Percentiles rank a stretch among this genome's conserved stretches.
phyloP scores from a whole-genome alignment of 2,888 invertebrate species.

The Kryphioiulus occultus region DNA sequence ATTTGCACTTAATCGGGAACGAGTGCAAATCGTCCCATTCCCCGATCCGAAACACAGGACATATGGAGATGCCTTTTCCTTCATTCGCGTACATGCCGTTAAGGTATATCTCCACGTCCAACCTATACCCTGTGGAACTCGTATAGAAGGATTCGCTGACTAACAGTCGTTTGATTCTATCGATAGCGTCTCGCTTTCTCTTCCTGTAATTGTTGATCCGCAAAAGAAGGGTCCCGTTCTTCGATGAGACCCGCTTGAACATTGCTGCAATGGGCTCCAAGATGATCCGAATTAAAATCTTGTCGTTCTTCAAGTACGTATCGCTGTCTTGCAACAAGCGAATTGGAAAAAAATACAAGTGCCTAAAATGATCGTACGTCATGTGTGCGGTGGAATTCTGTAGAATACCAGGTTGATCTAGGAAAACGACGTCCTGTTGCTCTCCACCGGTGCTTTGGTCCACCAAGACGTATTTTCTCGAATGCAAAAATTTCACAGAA shows the following conservation, averaged over 20 bases:
- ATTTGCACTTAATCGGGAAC: not conserved
- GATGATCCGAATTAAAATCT: not conserved
- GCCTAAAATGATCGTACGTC: not conserved
- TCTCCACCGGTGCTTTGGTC: not conserved
- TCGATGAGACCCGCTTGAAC: not conserved
- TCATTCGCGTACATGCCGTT: not conserved
- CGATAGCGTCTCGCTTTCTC: not conserved
- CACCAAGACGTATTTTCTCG: not conserved
- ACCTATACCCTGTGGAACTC: not conserved
- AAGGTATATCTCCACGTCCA: not conserved
- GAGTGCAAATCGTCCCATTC: not conserved
- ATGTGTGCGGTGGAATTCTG: not conserved
- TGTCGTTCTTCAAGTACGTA: not conserved
- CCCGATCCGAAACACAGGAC: not conserved
- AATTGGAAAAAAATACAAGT: not conserved
- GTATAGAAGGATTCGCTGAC: constrained; percentile 3
- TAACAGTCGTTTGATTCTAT: not conserved
- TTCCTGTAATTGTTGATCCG: not conserved
- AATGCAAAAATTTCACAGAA: not conserved
- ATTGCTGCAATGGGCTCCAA: not conserved
- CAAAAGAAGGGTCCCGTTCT: not conserved
- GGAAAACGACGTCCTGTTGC: not conserved
- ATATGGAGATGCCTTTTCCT: not conserved
- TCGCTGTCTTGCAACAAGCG: not conserved
- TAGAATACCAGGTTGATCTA: not conserved